phyloP scores from a whole-genome alignment of 2,113 vertebrate species.

The Limanda limanda region DNA sequence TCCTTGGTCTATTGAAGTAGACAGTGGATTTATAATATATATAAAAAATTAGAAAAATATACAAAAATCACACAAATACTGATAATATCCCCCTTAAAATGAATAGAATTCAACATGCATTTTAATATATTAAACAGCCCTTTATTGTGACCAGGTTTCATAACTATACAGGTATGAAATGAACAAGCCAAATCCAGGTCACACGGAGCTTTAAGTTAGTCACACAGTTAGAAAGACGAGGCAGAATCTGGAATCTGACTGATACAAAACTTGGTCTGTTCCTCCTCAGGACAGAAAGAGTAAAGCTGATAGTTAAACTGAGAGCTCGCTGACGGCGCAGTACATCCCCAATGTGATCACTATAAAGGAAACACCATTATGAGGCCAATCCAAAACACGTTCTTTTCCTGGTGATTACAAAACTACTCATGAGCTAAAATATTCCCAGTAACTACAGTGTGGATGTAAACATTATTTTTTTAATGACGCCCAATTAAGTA shows the following conservation, averaged over 20 bases:
- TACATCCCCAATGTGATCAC: neutral
- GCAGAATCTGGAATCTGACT: neutral
- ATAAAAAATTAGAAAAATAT: neutral
- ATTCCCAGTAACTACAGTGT: neutral
- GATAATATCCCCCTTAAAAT: neutral
- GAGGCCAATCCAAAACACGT: neutral
- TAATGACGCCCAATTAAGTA: neutral
- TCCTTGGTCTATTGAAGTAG: neutral
- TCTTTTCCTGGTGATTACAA: constrained; percentile 1
- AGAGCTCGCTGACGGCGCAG: too few species aligned
- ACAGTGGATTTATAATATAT: neutral
- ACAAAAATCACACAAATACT: neutral
- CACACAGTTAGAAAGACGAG: neutral
- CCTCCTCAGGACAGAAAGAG: neutral
- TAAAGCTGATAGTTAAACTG: neutral
- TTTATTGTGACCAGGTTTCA: constrained; percentile 52
- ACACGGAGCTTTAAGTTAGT: constrained; percentile 10
- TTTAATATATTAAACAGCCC: constrained; percentile 34
- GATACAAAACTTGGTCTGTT: neutral
- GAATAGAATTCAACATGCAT: neutral
- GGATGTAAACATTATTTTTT: constrained; percentile 5
- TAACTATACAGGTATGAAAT: constrained; percentile 25
- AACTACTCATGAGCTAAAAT: neutral
- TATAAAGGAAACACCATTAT: neutral
- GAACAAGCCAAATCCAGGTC: constrained; percentile 24